Base-by-base conservation (phyloP, 2,888 invertebrate genomes). In the Pristionchus fissidentatus region DNA sequence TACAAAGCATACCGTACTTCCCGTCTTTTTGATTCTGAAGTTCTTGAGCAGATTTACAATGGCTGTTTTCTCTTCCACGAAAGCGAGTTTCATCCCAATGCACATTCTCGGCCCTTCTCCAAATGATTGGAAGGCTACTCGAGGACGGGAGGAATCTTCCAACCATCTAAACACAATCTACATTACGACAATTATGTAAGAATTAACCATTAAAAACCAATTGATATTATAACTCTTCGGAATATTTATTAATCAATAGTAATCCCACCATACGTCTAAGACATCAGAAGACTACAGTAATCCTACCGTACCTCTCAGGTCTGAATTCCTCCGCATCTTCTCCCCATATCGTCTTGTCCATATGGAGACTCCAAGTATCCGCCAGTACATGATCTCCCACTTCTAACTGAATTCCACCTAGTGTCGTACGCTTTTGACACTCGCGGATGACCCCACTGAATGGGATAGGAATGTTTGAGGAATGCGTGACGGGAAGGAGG, bases 31-130 rank as follows among this genome's bases (percentile, higher is more conserved):
- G 52, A 83, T 73, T 4, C 5, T n/a, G 55, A 83, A 83, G 13
- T 49, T 70, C 38, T 73, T 83, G 29, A 92, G 84, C n/a, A 92
- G 52, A 70, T 86, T 86, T 5, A 86, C 85, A 0, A 92, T 77
- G 0, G 88, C 88, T 78, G 88, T 60, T 78, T 91, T 92, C 32
- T 87, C 87, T 84, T 92, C 92, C 32, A 88, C 29, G 52, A 87
- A 86, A 35, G 89, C 91, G 35, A 91, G 62, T 32, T 89, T 70
- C 88, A 89, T 87, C 81, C 91, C 91, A 52, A 91, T 88, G 82
- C 92, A 92, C 55, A 86, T 85, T 57, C 91, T 84, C 4, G 90
- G 89, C 0, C 91, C 91, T 5, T 87, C 89, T 10, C 91, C 91
- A 77, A 90, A 90, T 26, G 85, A n/a, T 77, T 75, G 81, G 52